Base-by-base conservation (phyloP, 2,888 invertebrate genomes). In the Xestia c-nigrum region DNA sequence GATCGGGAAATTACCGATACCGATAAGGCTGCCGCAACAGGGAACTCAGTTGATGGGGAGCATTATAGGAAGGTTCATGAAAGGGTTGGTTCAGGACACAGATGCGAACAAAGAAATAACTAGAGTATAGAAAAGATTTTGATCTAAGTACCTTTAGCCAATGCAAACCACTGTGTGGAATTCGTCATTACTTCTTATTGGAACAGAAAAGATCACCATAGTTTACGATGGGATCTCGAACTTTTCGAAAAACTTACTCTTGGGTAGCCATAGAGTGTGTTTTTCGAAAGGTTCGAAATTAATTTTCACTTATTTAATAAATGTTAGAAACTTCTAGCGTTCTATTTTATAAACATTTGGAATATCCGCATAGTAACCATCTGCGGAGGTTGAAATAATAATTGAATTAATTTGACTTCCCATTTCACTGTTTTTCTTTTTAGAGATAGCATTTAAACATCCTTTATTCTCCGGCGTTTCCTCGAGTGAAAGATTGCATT, bases 401-500 rank as follows among this genome's bases (percentile, higher is more conserved):
- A 69, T 72, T 38, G 16, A 80, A 74, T 80, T 64, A 75, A 71
- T 75, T 80, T 67, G 43, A 59, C 50, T 55, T 63, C 55, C 40
- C 21, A 31, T 77, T 80, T 46, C 38, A 14, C 5, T 63, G 55
- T 84, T 80, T 38, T 72, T 21, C 46, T 57, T 72, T 55, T n/a
- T 61, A 19, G 57, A 72, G 66, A 72, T 70, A 76, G 55, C 24
- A 78, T 78, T 75, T 38, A 14, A 64, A 80, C 69, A 74, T 61
- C 21, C 43, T 55, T 68, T 72, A 64, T 81, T 79, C 78, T 43
- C 52, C 19, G 66, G n/a, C 12, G 65, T 75, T 78, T 63, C 43
- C 71, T 55, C 67, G 40, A 63, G 64, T 76, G 63, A 79, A 78
- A 79, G 79, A 83, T 84, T 74, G 69, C 68, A 59, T 77, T 74